Base-by-base conservation (phyloP, 2,113 vertebrate species). In the Smithornis capensis region DNA sequence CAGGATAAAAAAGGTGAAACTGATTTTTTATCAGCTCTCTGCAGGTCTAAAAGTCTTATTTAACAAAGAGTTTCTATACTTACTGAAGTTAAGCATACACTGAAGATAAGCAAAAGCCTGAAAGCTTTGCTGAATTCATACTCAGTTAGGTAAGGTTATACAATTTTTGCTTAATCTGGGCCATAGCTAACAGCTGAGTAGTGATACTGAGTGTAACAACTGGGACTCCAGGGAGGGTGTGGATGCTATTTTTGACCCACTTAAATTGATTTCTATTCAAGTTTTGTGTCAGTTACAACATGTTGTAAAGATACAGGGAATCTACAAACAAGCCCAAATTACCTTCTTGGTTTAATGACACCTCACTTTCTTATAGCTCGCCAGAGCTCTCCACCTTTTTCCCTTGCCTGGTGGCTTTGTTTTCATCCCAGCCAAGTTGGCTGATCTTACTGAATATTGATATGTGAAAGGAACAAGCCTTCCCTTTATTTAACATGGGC, bases 61-160 rank as follows among this genome's bases (percentile, higher is more conserved):
- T 83, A 89, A 92, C 94, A 93, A 95, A 92, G 95, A 56, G 94
- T 94, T 96, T 94, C 92, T 90, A 40, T 82, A 62, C 85, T 75
- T 45, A 44, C 73, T 93, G 42, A 89, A 95, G 87, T 83, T 96
- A 94, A 93, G 80, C 76, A 82, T 42, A 84, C 86, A 78, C 73
- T 42, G 69, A 78, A 94, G 94, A 94, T 95, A 97, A 94, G 90
- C n/a, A 14, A 53, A 90, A 80, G 55, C 68, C 68, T 89, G 65
- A 96, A 71, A 57, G 83, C 79, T 90, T 90, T 93, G 64, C 90
- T 93, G 79, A 86, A 78, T 70, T 93, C 52, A 33, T 49, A 62
- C 44, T 81, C 0, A 0, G n/a, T 77, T 92, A 79, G 57, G 79
- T 49, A 81, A 5, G 4, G 31, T 91, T 95, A 60, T 60, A 59